Conservation (phyloP, 2,113 vertebrate species). For the Platanista minor region DNA sequence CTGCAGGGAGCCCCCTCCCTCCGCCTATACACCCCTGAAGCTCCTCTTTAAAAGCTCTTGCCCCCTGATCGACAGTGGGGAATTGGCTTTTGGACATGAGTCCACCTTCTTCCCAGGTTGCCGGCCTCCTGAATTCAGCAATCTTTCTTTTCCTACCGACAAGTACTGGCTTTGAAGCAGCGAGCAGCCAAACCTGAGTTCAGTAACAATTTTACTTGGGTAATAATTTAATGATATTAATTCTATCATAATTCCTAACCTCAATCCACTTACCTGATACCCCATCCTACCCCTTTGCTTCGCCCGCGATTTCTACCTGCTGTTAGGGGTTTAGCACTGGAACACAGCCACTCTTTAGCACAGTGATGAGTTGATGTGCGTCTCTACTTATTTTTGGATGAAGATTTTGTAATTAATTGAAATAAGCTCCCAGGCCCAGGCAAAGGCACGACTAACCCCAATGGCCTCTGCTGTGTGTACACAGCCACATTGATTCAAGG, state of each 20-base stretch:
- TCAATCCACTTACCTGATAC: rapidly evolving
- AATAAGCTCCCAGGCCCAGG: background rate
- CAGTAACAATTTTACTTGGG: background rate
- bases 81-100: background rate
- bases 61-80: background rate
- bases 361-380: background rate
- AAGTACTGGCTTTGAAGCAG: background rate
- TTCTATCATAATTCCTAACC: background rate
- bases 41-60: background rate
- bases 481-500: background rate
- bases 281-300: background rate
- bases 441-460: background rate
- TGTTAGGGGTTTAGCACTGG: background rate
- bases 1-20: background rate
- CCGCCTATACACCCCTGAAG: background rate
- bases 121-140: background rate
- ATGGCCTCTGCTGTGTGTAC: background rate
- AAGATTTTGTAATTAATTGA: background rate
- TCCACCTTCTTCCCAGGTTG: background rate
- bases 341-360: background rate
- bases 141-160: background rate
- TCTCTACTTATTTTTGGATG: background rate
- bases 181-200: background rate
- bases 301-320: background rate
- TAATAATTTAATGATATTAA: background rate